Percentiles rank a stretch among this genome's conserved stretches.
Evolutionary conservation across 2,888 invertebrate genomes (phyloP).

Genomic region (Electrophaes corylata): DNA sequence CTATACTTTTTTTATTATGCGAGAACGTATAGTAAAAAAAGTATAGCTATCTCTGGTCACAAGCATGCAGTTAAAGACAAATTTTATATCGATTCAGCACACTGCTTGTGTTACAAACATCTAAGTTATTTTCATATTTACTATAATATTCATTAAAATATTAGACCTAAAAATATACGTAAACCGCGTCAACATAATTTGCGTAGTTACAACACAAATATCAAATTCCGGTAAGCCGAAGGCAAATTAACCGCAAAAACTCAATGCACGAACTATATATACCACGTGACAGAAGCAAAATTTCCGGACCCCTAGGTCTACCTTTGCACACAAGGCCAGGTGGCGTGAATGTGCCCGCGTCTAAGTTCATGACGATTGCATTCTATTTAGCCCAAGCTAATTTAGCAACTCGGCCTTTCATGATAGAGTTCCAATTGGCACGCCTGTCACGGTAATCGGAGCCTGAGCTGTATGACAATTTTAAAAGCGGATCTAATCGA

Average conservation of each 20-base stretch:
- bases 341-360: slow-evolving; percentile 61
- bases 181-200: slow-evolving; percentile 42
- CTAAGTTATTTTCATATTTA: background rate
- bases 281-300: slow-evolving; percentile 66
- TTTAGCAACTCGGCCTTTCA: slow-evolving; percentile 61
- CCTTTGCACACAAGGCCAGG: slow-evolving; percentile 71
- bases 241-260: slow-evolving; percentile 57
- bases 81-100: no score
- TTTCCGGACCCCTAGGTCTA: slow-evolving; percentile 76
- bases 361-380: slow-evolving; percentile 70
- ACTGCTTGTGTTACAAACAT: no score
- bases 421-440: slow-evolving; percentile 62
- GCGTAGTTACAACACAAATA: slow-evolving; percentile 55
- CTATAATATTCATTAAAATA: background rate
- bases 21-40: no score
- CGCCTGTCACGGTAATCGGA: slow-evolving; percentile 49
- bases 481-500: slow-evolving; percentile 78
- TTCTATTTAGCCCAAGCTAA: slow-evolving; percentile 64
- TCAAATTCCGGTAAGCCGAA: slow-evolving; percentile 50
- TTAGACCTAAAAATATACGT: slow-evolving; percentile 1
- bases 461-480: slow-evolving; percentile 64
- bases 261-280: slow-evolving; percentile 47
- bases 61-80: no score
- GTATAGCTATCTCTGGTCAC: no score
- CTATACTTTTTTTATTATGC: no score